Evolutionary conservation across 2,888 invertebrate species (phyloP), one percentile per base, ranked within the genome.

Genomic region (Ochropleura plecta): DNA sequence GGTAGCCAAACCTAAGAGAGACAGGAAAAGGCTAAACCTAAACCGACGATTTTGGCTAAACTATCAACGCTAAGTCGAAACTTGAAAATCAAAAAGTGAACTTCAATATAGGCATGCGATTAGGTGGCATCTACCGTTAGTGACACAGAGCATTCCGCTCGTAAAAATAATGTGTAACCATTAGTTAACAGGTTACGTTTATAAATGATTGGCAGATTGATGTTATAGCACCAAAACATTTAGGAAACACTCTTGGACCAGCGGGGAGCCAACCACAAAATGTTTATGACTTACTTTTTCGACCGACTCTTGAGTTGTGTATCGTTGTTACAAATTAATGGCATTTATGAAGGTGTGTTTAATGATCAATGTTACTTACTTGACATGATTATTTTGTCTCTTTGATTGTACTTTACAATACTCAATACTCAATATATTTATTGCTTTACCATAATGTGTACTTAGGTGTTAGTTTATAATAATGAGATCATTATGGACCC

Each of bases 201-300:
- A 5, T 30, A 10, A 51, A 46, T 40, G 72, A 76, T 77, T 78
- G 79, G 62, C 75, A 78, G 76, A 86, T 82, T 86, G 78, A 5
- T 76, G n/a, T 75, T 51, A 70, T 65, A 60, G 71, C 69, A 16
- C 10, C 46, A 40, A 20, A 76, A 70, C 74, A 73, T 86, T 83
- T 63, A 63, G 64, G 9, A 55, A 75, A 20, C 86, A 84, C 84
- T 83, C 70, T 63, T n/a, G 0, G 1, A 76, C 0, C 87, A 8
- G 57, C 80, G 44, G 86, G 87, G 9, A 3, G 73, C 75, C 49
- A 62, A 70, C 20, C 2, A 66, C 59, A 30, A 65, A 73, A 70
- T 53, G 49, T 76, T 78, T 76, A 79, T 79, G 73, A 66, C 63
- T 53, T 53, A 40, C 49, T 48, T 14, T 72, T 53, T 65, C 10